Conservation (phyloP, 2,113 vertebrate species). For the Thamnophis sirtalis region DNA sequence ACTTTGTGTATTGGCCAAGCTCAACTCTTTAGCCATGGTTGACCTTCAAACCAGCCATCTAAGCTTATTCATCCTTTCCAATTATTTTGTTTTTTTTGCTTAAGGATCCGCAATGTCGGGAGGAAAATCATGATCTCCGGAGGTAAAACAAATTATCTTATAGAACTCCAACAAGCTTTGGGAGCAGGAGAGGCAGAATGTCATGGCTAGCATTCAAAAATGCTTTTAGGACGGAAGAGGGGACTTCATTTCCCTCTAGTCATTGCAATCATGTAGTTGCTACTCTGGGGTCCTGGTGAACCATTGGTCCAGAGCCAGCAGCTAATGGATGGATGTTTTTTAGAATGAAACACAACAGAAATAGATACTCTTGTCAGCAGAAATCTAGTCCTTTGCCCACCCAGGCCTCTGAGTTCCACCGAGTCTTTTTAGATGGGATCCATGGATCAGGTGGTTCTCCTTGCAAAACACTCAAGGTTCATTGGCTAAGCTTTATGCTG, state of each 20-base stretch:
- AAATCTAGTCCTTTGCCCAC: not conserved
- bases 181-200: not conserved
- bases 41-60: too few relatives aligned
- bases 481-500: not conserved
- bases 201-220: constrained; percentile 17
- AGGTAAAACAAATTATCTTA: not conserved
- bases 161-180: not conserved
- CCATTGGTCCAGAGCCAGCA: not conserved
- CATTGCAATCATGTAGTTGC: not conserved
- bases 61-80: not conserved
- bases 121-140: not conserved
- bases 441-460: not conserved
- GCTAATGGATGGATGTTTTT: constrained; percentile 4
- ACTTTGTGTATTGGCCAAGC: not conserved
- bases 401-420: not conserved
- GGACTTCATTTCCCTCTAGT: not conserved
- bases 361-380: not conserved
- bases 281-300: not conserved
- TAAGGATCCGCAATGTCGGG: not conserved
- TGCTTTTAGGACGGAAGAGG: not conserved
- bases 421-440: too few relatives aligned
- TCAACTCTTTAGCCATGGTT: not conserved
- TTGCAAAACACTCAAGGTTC: not conserved
- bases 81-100: not conserved
- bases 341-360: not conserved